phyloP scores from a whole-genome alignment of 2,797 vertebrate genomes.

The Pempheris klunzingeri region DNA sequence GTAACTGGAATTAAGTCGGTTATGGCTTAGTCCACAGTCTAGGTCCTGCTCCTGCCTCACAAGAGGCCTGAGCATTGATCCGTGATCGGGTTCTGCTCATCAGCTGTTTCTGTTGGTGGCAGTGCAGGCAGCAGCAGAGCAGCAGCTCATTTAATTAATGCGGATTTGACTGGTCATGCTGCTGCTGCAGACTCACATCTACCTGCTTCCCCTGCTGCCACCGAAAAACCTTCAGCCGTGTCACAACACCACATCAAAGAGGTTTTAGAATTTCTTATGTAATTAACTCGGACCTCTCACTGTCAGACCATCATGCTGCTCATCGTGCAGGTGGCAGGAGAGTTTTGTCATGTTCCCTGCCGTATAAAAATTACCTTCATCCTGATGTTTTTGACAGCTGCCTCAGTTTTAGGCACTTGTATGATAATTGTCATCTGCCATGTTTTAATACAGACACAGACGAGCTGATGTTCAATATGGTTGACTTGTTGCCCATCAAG shows the following conservation, averaged over 20 bases:
- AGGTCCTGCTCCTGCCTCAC: slow-evolving; percentile 29
- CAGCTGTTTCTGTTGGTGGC: slow-evolving; percentile 73
- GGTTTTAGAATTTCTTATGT: slow-evolving; percentile 52
- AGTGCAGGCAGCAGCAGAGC: slow-evolving; percentile 52
- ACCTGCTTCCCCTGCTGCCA: slow-evolving; percentile 52
- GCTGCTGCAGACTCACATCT: slow-evolving; percentile 53
- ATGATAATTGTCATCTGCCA: slow-evolving; percentile 63
- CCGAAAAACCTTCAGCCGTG: slow-evolving; percentile 48
- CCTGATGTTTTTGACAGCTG: slow-evolving; percentile 62
- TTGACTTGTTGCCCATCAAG: slow-evolving; percentile 56
- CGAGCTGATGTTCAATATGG: slow-evolving; percentile 45
- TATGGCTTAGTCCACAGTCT: slow-evolving; percentile 38
- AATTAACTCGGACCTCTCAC: slow-evolving; percentile 60
- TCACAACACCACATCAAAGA: slow-evolving; percentile 65
- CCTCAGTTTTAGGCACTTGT: slow-evolving; percentile 37
- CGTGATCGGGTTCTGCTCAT: slow-evolving; percentile 72
- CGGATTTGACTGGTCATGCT: slow-evolving; percentile 61
- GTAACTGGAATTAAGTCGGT: slow-evolving; percentile 66
- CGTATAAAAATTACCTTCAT: slow-evolving; percentile 46
- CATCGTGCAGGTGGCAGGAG: slow-evolving; percentile 49
- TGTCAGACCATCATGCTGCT: slow-evolving; percentile 47
- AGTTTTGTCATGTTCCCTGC: slow-evolving; percentile 48
- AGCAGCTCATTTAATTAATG: slow-evolving; percentile 72
- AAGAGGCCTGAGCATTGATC: slow-evolving; percentile 71
- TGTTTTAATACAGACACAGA: slow-evolving; percentile 59